Base-by-base conservation (phyloP, 2,888 invertebrate species). In the Eupithecia subumbrata region DNA sequence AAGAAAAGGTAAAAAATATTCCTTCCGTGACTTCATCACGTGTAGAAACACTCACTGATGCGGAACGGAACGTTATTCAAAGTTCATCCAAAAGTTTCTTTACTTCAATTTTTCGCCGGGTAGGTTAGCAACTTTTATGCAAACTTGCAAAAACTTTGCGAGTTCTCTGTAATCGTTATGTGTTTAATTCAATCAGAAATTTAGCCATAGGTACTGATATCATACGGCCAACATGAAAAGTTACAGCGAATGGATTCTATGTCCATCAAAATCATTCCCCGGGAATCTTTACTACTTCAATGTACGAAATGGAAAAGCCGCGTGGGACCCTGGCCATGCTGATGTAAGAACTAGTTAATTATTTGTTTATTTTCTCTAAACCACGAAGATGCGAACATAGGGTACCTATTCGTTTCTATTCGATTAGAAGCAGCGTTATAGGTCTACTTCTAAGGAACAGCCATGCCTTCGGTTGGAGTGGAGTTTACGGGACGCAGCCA, bases 201-300 rank as follows among this genome's bases (percentile, higher is more conserved):
- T 52, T 69, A 76, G 16, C 64, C 63, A 30, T 63, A n/a, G n/a
- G n/a, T n/a, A 30, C 3, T 30, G 77, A 48, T 12, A 30, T 43
- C 0, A 30, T 67, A 43, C 11, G 40, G 22, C n/a, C 67, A 71
- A 82, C 69, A 74, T 90, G 88, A 75, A 80, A 12, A 84, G 76
- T 73, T 87, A 45, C 5, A 56, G 80, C 79, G 88, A 85, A 72
- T 93, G 93, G 93, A 83, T 90, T 76, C 80, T 92, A 48, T 90
- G 91, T 77, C 89, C 88, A 2, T 92, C 92, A 0, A 92, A 90
- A 84, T 89, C 85, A 56, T 89, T 88, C 78, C 90, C 91, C 11
- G 92, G 91, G 8, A 91, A 91, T 83, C 89, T 85, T 78, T 93
- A 92, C 78, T 93, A 91, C 80, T 92, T 92, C 79, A 93, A 93